phyloP scores from a whole-genome alignment of 2,888 invertebrate species.

The Nemoura dubitans region DNA sequence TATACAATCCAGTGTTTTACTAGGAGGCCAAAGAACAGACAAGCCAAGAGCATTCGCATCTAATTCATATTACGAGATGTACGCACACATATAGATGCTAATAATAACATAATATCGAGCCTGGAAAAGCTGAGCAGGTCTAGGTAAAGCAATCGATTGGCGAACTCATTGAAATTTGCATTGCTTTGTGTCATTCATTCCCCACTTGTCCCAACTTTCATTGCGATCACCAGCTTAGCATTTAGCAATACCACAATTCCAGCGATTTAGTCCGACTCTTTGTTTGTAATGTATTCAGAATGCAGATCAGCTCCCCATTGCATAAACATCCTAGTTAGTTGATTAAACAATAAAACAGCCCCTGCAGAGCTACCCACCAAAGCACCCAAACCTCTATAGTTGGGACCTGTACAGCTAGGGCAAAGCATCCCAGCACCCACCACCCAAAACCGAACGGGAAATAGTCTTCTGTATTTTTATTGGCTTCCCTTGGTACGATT shows the following conservation, averaged over 20 bases:
- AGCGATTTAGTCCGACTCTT: conserved; percentile 26
- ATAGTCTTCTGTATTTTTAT: conserved; percentile 13
- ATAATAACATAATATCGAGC: not conserved
- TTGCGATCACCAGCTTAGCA: not conserved
- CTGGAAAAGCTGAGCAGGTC: not conserved
- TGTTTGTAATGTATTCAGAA: conserved; percentile 33
- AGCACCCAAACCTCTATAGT: not conserved
- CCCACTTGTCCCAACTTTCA: conserved; percentile 8
- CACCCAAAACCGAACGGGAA: conserved; percentile 2
- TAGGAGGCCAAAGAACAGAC: conserved; percentile 19
- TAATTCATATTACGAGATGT: not conserved
- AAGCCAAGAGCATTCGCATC: not conserved
- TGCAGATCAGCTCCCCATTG: conserved; percentile 28
- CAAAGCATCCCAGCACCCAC: not conserved
- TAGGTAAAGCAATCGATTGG: conserved; percentile 7
- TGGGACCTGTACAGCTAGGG: not conserved
- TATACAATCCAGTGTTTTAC: conserved; percentile 33
- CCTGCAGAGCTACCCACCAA: not conserved
- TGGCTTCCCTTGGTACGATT: not conserved
- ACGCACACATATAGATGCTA: not conserved
- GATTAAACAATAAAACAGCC: conserved; percentile 36
- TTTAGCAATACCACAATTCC: conserved; percentile 30
- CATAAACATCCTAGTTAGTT: conserved; percentile 37
- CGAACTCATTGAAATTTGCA: conserved; percentile 22
- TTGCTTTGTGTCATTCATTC: not conserved